Base-by-base conservation (phyloP, 2,113 vertebrate species). In the Ardeotis arabs region DNA sequence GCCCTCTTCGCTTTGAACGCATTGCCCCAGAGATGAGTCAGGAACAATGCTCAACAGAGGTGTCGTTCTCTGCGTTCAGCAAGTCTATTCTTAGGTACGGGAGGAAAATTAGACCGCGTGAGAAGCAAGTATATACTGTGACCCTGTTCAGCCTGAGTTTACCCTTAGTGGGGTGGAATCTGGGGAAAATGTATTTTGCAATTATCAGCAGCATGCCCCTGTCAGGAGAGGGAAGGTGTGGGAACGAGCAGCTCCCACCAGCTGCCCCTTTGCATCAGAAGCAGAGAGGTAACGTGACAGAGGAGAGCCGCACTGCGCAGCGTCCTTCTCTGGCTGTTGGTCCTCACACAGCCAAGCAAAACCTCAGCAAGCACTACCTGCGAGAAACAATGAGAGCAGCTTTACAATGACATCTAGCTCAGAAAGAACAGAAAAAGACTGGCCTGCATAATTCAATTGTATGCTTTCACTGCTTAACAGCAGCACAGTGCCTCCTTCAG, bases 271-370 rank as follows among this genome's bases (percentile, higher is more conserved):
- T 23, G 15, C 3, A 0, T 12, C 7, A 10, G 19, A 56, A 47
- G 21, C 12, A 0, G 59, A 27, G 22, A 25, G 62, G 41, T 4
- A 45, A 13, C 0, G 1, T 44, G 10, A 33, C 1, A 67, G 29
- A 33, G 23, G 45, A 27, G 33, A 92, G 56, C 59, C n/a, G 55
- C 67, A 24, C 39, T 37, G 89, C 52, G 39, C 41, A n/a, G 37
- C 10, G 1, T 28, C 50, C 60, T 62, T 5, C 50, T 12, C 63
- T 27, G 49, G 6, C 49, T 70, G 6, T 21, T 33, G 50, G 77
- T 50, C 41, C 75, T 74, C 11, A 7, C 4, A 29, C 7, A 33
- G 76, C 56, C 77, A 68, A 41, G 37, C 56, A 13, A 55, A 70
- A 28, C 73, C 56, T 41, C 77, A 49, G 39, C 82, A 18, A 84